These are phyloP conservation scores for Panopea generosa DNA, from an alignment of 2,888 invertebrate genomes.

Conservation along the genomic window DNA sequence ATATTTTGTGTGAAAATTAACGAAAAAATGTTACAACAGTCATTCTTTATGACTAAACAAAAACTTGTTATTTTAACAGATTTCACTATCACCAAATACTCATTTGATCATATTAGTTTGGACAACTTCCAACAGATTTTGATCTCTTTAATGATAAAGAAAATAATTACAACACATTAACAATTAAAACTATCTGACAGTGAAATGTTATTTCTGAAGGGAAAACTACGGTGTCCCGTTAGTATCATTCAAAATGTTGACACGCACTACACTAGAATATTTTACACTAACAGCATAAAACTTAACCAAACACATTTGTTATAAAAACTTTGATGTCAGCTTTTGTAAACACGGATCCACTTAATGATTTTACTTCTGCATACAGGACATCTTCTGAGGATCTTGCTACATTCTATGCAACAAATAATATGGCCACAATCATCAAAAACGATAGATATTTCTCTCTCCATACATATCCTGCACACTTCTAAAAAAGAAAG, in stretches of 20 bases:
- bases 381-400: constrained; percentile 13
- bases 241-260: constrained; percentile 2
- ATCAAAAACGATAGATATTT: constrained; percentile 12
- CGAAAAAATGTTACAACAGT: too few relatives aligned
- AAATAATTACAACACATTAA: constrained; percentile 3
- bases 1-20: not conserved
- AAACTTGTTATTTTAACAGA: constrained; percentile 3
- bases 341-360: constrained; percentile 23
- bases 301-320: constrained; percentile 6
- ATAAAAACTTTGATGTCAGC: too few relatives aligned
- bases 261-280: constrained; percentile 3
- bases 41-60: too few relatives aligned
- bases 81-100: constrained; percentile 1
- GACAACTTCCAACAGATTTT: constrained; percentile 3
- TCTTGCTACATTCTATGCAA: constrained; percentile 18
- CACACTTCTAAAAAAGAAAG: constrained; percentile 23
- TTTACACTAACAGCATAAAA: constrained; percentile 1
- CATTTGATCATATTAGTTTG: not conserved
- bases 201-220: constrained; percentile 1
- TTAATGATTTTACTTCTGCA: constrained; percentile 15
- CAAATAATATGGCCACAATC: constrained; percentile 29
- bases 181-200: constrained; percentile 1
- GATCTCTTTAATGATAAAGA: constrained; percentile 2
- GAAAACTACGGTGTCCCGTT: constrained; percentile 3
- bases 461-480: constrained; percentile 21